Evolutionary conservation across 2,797 vertebrate species (phyloP).

Genomic region (Saguinus oedipus): DNA sequence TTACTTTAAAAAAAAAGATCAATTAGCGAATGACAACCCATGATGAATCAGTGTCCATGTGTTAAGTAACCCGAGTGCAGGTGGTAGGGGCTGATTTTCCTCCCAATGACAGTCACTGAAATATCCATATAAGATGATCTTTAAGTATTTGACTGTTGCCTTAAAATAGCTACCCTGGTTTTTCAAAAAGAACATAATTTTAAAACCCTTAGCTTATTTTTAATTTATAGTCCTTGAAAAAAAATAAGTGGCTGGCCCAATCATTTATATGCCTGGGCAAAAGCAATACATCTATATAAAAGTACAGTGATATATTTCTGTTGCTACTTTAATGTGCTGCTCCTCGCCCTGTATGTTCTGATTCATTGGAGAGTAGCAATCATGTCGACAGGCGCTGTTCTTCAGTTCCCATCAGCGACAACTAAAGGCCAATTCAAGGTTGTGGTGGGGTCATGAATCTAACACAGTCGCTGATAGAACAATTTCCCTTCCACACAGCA

Average conservation of each 20-base stretch:
- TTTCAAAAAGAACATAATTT: slow-evolving; percentile 85
- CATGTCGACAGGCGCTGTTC: slow-evolving; percentile 91
- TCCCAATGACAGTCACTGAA: slow-evolving; percentile 69
- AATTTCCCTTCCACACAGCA: slow-evolving; percentile 87
- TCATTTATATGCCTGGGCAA: slow-evolving; percentile 89
- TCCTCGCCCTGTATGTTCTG: slow-evolving; percentile 88
- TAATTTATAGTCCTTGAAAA: slow-evolving; percentile 88
- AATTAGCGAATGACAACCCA: slow-evolving; percentile 26
- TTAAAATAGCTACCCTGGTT: slow-evolving; percentile 82
- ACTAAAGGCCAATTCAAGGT: slow-evolving; percentile 92
- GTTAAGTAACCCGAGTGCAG: slow-evolving; percentile 62
- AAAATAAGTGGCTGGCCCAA: slow-evolving; percentile 87
- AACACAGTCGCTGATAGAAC: slow-evolving; percentile 88
- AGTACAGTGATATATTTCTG: slow-evolving; percentile 90
- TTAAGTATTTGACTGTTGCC: slow-evolving; percentile 84
- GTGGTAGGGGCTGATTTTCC: slow-evolving; percentile 50
- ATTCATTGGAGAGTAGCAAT: slow-evolving; percentile 91
- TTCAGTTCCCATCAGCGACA: slow-evolving; percentile 90
- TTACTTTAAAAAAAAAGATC: slow-evolving; percentile 16
- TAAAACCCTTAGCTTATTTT: slow-evolving; percentile 88
- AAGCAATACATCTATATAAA: slow-evolving; percentile 92
- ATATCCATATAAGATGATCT: slow-evolving; percentile 81
- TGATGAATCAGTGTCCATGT: not conserved
- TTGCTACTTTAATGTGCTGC: slow-evolving; percentile 89
- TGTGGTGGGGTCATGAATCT: slow-evolving; percentile 90